Evolutionary conservation across 2,888 invertebrate genomes (phyloP).

Genomic region (Pristionchus entomophagus): DNA sequence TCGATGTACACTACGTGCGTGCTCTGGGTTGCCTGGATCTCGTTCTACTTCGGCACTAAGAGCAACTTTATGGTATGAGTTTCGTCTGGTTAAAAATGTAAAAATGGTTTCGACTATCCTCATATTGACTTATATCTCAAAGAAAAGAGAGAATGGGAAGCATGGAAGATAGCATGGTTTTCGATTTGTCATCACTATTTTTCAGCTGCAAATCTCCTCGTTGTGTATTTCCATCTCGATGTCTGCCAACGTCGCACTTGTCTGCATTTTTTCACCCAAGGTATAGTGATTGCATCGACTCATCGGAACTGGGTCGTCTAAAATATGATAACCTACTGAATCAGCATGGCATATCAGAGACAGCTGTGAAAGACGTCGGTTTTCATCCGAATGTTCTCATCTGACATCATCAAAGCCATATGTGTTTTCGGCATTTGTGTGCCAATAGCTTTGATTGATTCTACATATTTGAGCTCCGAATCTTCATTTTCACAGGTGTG

Average conservation of each 20-base stretch:
- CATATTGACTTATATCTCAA: not conserved
- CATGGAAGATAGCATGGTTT: no score
- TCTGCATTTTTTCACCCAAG: conserved; percentile 84
- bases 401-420: no score
- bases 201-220: conserved; percentile 84
- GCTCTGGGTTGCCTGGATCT: conserved; percentile 86
- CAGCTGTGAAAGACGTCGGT: no score
- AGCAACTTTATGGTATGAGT: conserved; percentile 86
- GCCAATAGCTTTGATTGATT: not conserved
- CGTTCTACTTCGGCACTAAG: conserved; percentile 87
- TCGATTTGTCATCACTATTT: no score
- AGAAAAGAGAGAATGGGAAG: no score
- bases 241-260: conserved; percentile 83
- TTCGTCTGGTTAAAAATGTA: conserved; percentile 39
- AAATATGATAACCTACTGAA: not conserved
- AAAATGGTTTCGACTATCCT: not conserved
- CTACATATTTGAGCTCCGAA: not conserved
- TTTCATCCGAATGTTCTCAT: no score
- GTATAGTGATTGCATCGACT: no score
- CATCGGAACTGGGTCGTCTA: no score
- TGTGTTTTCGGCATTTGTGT: no score
- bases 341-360: no score
- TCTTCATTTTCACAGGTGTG: conserved; percentile 78
- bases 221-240: conserved; percentile 84
- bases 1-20: conserved; percentile 83